phyloP scores from a whole-genome alignment of 2,797 vertebrate species.

The Echeneis naucrates region DNA sequence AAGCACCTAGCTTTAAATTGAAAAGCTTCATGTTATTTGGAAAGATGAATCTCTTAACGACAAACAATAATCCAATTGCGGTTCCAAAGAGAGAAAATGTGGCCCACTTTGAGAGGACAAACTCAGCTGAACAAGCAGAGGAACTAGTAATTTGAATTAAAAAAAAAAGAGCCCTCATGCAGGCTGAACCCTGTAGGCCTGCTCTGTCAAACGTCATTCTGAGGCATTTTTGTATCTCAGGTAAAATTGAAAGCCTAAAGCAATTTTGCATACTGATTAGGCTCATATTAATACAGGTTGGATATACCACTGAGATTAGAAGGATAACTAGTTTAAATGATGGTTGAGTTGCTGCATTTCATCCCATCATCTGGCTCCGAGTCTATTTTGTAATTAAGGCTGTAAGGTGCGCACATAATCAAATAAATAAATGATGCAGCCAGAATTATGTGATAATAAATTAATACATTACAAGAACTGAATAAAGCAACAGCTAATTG shows the following conservation, averaged over 20 bases:
- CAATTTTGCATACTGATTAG: slow-evolving; percentile 80
- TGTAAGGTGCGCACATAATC: slow-evolving; percentile 81
- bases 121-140: slow-evolving; percentile 39
- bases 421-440: slow-evolving; percentile 82
- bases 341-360: slow-evolving; percentile 70
- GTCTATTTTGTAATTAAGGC: slow-evolving; percentile 84
- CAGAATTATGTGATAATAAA: slow-evolving; percentile 84
- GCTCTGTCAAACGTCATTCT: slow-evolving; percentile 63
- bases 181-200: slow-evolving; percentile 53
- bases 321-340: slow-evolving; percentile 80
- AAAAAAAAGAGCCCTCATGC: slow-evolving; percentile 43
- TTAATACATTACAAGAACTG: slow-evolving; percentile 83
- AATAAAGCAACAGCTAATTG: slow-evolving; percentile 84
- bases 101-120: slow-evolving; percentile 17
- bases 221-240: slow-evolving; percentile 61
- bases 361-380: slow-evolving; percentile 67
- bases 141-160: slow-evolving; percentile 81
- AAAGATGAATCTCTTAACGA: slow-evolving; percentile 13
- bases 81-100: slow-evolving; percentile 41
- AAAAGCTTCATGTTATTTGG: slow-evolving; percentile 24
- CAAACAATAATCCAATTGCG: slow-evolving; percentile 35
- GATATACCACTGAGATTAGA: slow-evolving; percentile 80
- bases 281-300: slow-evolving; percentile 75
- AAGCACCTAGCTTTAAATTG: slow-evolving; percentile 2
- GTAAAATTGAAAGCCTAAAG: slow-evolving; percentile 71